These are phyloP conservation scores for Pseudobourletiella spinata DNA, from an alignment of 1,140 invertebrate species.

Conservation along the genomic window DNA sequence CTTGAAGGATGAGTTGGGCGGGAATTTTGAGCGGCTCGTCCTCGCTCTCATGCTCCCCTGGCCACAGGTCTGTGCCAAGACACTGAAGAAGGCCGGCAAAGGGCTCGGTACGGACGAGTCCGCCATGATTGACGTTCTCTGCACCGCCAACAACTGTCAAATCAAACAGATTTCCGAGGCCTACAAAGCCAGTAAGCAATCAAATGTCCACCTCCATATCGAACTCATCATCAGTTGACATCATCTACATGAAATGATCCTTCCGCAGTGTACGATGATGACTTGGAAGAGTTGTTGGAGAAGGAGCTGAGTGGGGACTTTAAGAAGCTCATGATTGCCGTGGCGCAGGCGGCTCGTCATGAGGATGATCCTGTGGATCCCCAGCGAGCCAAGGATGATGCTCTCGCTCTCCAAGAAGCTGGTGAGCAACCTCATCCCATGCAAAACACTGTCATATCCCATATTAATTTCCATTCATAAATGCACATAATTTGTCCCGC, in stretches of 20 bases:
- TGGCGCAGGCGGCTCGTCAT: slow-evolving; percentile 48
- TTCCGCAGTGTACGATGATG: slow-evolving; percentile 64
- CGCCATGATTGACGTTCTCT: slow-evolving; percentile 79
- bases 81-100: slow-evolving; percentile 46
- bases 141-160: slow-evolving; percentile 76
- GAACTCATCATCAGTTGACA: background rate
- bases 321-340: slow-evolving; percentile 77
- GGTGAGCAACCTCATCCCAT: too few species aligned
- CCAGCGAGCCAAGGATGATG: slow-evolving; percentile 39
- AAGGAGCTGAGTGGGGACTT: slow-evolving; percentile 90
- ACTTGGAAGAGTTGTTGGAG: slow-evolving; percentile 77
- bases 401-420: slow-evolving; percentile 36
- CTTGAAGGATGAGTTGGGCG: slow-evolving; percentile 52
- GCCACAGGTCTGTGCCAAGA: slow-evolving; percentile 45
- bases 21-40: slow-evolving; percentile 50
- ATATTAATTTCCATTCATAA: too few species aligned
- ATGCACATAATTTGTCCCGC: too few species aligned
- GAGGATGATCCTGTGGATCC: slow-evolving; percentile 38
- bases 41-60: slow-evolving; percentile 47
- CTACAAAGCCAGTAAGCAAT: slow-evolving; percentile 73
- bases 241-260: too few species aligned
- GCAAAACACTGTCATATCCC: too few species aligned
- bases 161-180: slow-evolving; percentile 69
- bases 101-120: slow-evolving; percentile 51
- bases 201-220: too few species aligned